Evolutionary conservation across 2,888 invertebrate genomes (phyloP).

Genomic region (Penaeus monodon): DNA sequence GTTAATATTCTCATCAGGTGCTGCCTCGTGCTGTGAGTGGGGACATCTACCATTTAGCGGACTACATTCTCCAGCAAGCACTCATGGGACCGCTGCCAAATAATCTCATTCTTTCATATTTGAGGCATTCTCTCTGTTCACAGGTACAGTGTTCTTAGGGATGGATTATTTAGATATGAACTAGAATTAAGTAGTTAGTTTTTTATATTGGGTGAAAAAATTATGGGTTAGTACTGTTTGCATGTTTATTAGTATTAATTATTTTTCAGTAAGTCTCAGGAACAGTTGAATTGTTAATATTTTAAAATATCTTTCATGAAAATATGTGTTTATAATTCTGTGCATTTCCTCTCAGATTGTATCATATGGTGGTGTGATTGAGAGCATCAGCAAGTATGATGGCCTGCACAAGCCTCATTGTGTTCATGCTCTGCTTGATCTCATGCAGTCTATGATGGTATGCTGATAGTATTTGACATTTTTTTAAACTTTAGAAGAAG

Average conservation of each 20-base stretch:
- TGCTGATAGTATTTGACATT: neutral
- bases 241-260: no score
- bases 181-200: neutral
- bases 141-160: conserved; percentile 73
- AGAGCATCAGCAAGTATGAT: conserved; percentile 89
- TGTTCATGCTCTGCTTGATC: conserved; percentile 85
- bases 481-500: neutral
- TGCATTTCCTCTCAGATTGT: conserved; percentile 75
- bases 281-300: no score
- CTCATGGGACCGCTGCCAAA: conserved; percentile 94
- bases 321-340: conserved; percentile 7
- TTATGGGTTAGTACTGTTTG: no score
- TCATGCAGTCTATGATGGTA: conserved; percentile 75
- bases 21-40: conserved; percentile 67
- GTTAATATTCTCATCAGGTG: conserved; percentile 54
- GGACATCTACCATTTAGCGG: conserved; percentile 77
- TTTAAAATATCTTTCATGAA: neutral
- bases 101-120: conserved; percentile 88
- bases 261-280: no score
- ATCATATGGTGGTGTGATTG: conserved; percentile 77
- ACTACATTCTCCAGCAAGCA: conserved; percentile 93
- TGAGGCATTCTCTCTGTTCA: conserved; percentile 90
- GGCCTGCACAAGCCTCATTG: conserved; percentile 90
- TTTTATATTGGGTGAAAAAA: no score
- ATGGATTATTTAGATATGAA: neutral